phyloP scores from a whole-genome alignment of 2,888 invertebrate species.

The Carcina quercana region DNA sequence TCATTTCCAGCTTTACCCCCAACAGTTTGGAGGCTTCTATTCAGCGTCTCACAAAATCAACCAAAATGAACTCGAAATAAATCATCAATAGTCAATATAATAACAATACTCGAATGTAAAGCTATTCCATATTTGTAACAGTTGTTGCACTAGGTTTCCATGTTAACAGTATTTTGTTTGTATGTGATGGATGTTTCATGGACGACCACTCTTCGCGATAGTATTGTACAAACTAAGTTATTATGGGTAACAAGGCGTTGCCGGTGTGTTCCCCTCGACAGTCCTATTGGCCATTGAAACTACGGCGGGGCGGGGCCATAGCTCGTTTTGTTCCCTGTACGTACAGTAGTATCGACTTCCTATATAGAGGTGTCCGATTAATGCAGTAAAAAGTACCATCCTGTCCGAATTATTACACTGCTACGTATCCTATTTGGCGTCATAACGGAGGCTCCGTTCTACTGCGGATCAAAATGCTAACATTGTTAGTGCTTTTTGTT shows the following conservation, averaged over 20 bases:
- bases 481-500: too few species aligned
- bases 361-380: constrained; percentile 32
- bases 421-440: too few species aligned
- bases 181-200: constrained; percentile 4
- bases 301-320: constrained; percentile 24
- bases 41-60: constrained; percentile 37
- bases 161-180: constrained; percentile 3
- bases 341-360: constrained; percentile 18
- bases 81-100: constrained; percentile 16
- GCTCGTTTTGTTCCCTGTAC: constrained; percentile 14
- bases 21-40: constrained; percentile 44
- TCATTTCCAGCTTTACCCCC: constrained; percentile 58
- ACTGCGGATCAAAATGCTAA: too few species aligned
- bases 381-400: constrained; percentile 27
- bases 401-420: constrained; percentile 34
- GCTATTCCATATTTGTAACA: constrained; percentile 20
- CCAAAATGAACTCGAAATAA: constrained; percentile 32
- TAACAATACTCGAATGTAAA: constrained; percentile 30
- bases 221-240: constrained; percentile 39
- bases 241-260: constrained; percentile 29
- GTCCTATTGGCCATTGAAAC: constrained; percentile 29
- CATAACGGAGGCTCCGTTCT: too few species aligned
- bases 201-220: constrained; percentile 37
- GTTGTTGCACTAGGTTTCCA: constrained; percentile 4
- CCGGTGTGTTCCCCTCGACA: constrained; percentile 17